phyloP scores from a whole-genome alignment of 2,797 vertebrate species.

The Alca torda region DNA sequence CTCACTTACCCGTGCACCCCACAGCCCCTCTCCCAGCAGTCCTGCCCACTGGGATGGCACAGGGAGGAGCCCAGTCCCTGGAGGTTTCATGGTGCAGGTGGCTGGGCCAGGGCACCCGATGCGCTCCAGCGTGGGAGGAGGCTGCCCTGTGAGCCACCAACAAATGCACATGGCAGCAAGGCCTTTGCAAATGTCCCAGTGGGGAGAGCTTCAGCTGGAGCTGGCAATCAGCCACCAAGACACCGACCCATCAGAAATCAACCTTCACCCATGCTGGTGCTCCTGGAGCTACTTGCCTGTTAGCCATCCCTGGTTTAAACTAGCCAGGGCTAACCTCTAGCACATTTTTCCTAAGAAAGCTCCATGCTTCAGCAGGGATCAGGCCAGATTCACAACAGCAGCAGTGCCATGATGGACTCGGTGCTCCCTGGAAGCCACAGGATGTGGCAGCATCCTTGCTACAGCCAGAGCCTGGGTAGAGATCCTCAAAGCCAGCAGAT shows the following conservation, averaged over 20 bases:
- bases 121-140: neutral
- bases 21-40: neutral
- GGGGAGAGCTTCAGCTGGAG: neutral
- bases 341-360: neutral
- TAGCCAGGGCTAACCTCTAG: neutral
- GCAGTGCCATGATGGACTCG: neutral
- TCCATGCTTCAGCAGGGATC: neutral
- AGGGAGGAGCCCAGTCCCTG: neutral
- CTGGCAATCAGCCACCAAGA: neutral
- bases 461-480: neutral
- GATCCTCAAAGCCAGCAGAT: neutral
- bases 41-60: accelerated
- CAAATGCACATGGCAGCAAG: neutral
- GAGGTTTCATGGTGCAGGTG: neutral
- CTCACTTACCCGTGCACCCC: neutral
- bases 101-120: accelerated
- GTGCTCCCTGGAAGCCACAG: neutral
- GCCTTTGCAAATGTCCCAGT: neutral
- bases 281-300: neutral
- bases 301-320: neutral
- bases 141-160: neutral
- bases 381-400: neutral
- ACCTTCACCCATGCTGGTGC: neutral
- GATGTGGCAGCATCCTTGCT: neutral
- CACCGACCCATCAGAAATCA: neutral